These are phyloP conservation scores for Parochlus steinenii DNA, from an alignment of 2,888 invertebrate genomes.

Conservation along the genomic window DNA sequence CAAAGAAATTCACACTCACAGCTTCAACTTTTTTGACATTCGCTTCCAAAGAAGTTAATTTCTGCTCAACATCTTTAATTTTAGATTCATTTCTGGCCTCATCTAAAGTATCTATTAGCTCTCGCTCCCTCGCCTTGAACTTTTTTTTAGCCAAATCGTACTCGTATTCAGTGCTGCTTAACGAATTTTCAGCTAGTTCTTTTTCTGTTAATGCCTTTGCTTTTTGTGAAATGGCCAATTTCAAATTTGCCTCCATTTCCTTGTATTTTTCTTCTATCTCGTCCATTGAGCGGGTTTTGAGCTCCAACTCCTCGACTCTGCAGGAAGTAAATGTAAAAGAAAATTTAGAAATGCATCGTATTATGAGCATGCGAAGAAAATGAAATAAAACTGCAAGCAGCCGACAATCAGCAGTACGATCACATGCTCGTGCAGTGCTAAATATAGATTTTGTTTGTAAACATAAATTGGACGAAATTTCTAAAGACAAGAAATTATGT, in stretches of 20 bases:
- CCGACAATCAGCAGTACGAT: too few relatives aligned
- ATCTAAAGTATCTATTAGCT: conserved; percentile 33
- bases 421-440: too few relatives aligned
- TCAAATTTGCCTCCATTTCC: conserved; percentile 19
- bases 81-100: conserved; percentile 22
- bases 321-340: conserved; percentile 13
- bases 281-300: conserved; percentile 23
- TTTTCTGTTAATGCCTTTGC: conserved; percentile 18
- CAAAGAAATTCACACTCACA: too few relatives aligned
- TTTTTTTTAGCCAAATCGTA: conserved; percentile 35
- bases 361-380: conserved; percentile 1
- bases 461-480: too few relatives aligned
- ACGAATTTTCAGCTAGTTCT: conserved; percentile 12
- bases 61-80: conserved; percentile 4
- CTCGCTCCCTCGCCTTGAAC: conserved; percentile 36
- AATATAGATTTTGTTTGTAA: too few relatives aligned
- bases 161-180: conserved; percentile 30
- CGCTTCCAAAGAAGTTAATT: background rate
- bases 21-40: conserved; percentile 4
- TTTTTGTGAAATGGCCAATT: conserved; percentile 19
- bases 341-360: conserved; percentile 3
- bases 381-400: conserved; percentile 8
- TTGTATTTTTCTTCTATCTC: conserved; percentile 33
- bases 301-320: conserved; percentile 16
- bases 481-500: too few relatives aligned